Percentiles rank a stretch among this genome's conserved stretches.
These are phyloP conservation scores for Actenoides hombroni DNA, from an alignment of 2,113 vertebrate species.

Conservation along the genomic window DNA sequence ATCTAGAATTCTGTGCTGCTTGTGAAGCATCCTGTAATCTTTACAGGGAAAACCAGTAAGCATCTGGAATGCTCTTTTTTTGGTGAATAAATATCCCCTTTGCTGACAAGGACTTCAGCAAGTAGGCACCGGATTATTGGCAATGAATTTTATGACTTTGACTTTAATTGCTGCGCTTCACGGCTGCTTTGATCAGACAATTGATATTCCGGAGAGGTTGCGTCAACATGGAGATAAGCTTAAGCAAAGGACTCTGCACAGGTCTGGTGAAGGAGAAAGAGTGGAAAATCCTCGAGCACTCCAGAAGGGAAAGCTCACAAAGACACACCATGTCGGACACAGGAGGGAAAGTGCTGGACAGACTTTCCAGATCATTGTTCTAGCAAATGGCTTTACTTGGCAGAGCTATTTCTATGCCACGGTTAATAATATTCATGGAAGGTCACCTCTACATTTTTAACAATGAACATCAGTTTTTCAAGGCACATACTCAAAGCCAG, in stretches of 20 bases:
- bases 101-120: constrained; percentile 18
- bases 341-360: background rate
- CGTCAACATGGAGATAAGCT: background rate
- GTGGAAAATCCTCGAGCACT: background rate
- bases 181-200: constrained; percentile 57
- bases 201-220: constrained; percentile 53
- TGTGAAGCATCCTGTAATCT: background rate
- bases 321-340: background rate
- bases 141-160: constrained; percentile 44
- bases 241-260: background rate
- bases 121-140: background rate
- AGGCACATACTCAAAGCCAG: background rate
- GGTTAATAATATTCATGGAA: background rate
- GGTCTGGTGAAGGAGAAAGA: constrained; percentile 32
- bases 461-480: background rate
- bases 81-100: background rate
- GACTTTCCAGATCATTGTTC: constrained; percentile 39
- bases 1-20: background rate
- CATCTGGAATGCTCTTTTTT: background rate
- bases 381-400: background rate
- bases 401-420: background rate
- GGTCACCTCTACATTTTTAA: constrained; percentile 21
- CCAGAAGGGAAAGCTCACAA: constrained; percentile 6
- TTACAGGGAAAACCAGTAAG: background rate
- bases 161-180: constrained; percentile 35